Conservation (phyloP, 2,797 vertebrate species). For the Apogon hyalosoma region DNA sequence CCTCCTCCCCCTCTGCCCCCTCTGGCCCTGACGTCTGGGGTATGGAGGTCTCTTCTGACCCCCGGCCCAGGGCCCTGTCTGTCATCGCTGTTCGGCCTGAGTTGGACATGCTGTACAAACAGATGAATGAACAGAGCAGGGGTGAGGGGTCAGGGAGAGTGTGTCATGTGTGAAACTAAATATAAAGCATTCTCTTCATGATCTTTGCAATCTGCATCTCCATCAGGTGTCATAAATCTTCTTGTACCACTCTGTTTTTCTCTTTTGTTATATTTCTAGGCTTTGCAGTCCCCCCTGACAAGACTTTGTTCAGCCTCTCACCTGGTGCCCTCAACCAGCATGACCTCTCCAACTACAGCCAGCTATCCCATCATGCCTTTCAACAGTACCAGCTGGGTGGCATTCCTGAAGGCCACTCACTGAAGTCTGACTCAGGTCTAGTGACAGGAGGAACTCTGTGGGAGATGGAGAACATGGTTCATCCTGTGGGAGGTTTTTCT, state of each 20-base stretch:
- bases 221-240: not conserved
- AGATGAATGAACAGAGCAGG: conserved; percentile 87
- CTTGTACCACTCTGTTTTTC: not conserved
- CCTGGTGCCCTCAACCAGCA: conserved; percentile 64
- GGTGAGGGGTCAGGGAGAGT: conserved; percentile 66
- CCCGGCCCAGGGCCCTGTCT: conserved; percentile 72
- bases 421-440: conserved; percentile 66
- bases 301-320: conserved; percentile 69
- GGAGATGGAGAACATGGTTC: conserved; percentile 74
- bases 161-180: conserved; percentile 14
- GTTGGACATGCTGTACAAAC: conserved; percentile 89
- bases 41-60: conserved; percentile 71
- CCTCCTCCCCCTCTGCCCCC: conserved; percentile 70
- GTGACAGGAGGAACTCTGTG: conserved; percentile 74
- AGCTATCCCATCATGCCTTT: conserved; percentile 78
- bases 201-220: not conserved
- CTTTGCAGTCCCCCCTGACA: conserved; percentile 67
- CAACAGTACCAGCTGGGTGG: conserved; percentile 75
- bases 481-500: conserved; percentile 72
- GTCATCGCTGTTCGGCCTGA: conserved; percentile 89
- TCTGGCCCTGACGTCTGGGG: conserved; percentile 74
- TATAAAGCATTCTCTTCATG: not conserved
- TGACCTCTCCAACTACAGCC: conserved; percentile 73
- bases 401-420: conserved; percentile 61
- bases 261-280: conserved; percentile 61